Evolutionary conservation across 2,113 vertebrate species (phyloP).

Genomic region (Alces alces): DNA sequence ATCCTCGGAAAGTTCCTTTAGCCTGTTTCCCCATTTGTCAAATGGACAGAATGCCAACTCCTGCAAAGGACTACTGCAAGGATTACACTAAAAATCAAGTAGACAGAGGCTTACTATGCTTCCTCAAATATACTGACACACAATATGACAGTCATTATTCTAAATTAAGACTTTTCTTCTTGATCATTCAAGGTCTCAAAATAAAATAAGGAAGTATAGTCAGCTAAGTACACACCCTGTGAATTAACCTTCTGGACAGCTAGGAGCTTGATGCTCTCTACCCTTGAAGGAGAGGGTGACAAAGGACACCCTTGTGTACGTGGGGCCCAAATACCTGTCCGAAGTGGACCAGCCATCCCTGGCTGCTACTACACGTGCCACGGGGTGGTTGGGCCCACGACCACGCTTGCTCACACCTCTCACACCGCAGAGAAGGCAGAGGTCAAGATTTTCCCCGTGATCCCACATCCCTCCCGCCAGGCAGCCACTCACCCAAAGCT

Average conservation of each 20-base stretch:
- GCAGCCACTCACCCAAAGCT: neutral
- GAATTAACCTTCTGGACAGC: neutral
- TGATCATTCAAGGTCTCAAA: neutral
- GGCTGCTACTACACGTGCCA: neutral
- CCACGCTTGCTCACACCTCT: neutral
- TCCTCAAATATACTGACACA: neutral
- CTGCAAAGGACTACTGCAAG: neutral
- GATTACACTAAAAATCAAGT: neutral
- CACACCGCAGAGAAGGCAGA: neutral
- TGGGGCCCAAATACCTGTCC: neutral
- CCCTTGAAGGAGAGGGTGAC: neutral
- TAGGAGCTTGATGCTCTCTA: neutral
- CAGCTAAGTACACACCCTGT: neutral
- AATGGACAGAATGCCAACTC: neutral
- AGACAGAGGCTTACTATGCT: neutral
- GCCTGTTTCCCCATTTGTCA: neutral
- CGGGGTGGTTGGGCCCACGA: neutral
- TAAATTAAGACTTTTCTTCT: neutral
- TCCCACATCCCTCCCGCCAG: neutral
- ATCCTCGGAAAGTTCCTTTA: neutral
- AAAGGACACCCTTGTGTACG: accelerated
- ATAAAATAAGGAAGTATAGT: neutral
- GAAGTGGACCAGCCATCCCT: neutral
- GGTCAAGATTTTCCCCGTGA: neutral
- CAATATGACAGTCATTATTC: neutral